phyloP scores from a whole-genome alignment of 2,113 vertebrate species.

The Phylloscopus trochilus region DNA sequence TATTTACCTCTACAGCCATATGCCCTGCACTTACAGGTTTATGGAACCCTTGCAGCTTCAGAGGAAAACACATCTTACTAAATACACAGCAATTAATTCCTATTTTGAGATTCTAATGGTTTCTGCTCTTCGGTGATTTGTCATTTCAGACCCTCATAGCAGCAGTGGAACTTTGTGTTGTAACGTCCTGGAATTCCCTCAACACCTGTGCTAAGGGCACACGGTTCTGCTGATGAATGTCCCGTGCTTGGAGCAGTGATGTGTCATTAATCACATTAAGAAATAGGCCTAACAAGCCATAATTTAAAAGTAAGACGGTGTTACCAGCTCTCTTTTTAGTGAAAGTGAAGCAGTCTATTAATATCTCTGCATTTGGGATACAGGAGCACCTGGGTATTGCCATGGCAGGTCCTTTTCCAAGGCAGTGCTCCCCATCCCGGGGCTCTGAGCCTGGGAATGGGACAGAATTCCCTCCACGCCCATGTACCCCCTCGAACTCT shows the following conservation, averaged over 20 bases:
- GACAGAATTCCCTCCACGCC: background rate
- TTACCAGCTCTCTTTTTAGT: slow-evolving; percentile 45
- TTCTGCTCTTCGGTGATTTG: slow-evolving; percentile 36
- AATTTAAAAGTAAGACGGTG: slow-evolving; percentile 61
- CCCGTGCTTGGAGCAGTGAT: slow-evolving; percentile 58
- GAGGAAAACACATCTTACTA: background rate
- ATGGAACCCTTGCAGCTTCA: background rate
- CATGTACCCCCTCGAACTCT: background rate
- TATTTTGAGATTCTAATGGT: background rate
- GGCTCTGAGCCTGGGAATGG: background rate
- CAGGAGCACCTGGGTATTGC: background rate
- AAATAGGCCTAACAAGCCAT: slow-evolving; percentile 69
- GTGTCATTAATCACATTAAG: slow-evolving; percentile 76
- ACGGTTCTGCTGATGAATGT: slow-evolving; percentile 69
- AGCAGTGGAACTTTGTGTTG: background rate
- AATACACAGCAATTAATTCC: background rate
- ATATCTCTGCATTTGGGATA: background rate
- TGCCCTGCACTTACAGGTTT: background rate
- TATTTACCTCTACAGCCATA: background rate
- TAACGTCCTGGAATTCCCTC: slow-evolving; percentile 28
- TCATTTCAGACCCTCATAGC: background rate
- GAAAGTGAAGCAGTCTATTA: slow-evolving; percentile 12
- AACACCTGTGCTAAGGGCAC: slow-evolving; percentile 63
- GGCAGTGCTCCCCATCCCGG: background rate
- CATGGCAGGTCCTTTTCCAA: background rate